These are phyloP conservation scores for Drosophila anomelani DNA, from an alignment of 2,888 invertebrate genomes.

Conservation along the genomic window DNA sequence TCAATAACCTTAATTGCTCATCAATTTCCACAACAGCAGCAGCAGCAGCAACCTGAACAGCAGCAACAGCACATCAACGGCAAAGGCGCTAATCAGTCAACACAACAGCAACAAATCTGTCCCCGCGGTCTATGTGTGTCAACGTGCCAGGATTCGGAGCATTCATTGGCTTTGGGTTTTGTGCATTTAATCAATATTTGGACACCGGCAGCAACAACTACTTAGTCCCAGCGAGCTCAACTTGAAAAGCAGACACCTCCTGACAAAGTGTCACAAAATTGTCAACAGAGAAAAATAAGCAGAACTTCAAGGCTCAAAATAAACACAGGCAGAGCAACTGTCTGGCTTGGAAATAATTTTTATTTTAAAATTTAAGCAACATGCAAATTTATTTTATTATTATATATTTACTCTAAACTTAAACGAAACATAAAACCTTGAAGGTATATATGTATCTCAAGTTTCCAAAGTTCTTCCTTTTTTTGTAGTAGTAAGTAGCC, in stretches of 20 bases:
- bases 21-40: conserved; percentile 56
- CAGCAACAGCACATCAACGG: conserved; percentile 32
- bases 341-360: not conserved
- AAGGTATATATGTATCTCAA: conserved; percentile 1
- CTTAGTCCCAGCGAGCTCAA: conserved; percentile 16
- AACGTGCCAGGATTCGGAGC: conserved; percentile 44
- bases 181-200: conserved; percentile 62
- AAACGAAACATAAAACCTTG: not conserved
- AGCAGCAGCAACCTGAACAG: conserved; percentile 8
- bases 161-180: conserved; percentile 33
- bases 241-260: conserved; percentile 50
- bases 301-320: conserved; percentile 9
- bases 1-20: conserved; percentile 79
- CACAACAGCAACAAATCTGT: conserved; percentile 37
- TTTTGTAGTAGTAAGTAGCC: conserved; percentile 1
- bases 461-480: conserved; percentile 7
- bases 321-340: not conserved
- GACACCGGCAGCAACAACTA: conserved; percentile 16
- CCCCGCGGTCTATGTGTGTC: conserved; percentile 51
- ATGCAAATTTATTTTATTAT: not conserved
- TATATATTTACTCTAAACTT: not conserved
- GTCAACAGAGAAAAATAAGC: conserved; percentile 5
- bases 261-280: conserved; percentile 63
- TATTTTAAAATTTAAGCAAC: not conserved
- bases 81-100: conserved; percentile 62